A percentile compares a stretch with the other conserved stretches of the same genome.
Evolutionary conservation across 2,113 vertebrate species (phyloP).

Genomic region (Megaptera novaeangliae): DNA sequence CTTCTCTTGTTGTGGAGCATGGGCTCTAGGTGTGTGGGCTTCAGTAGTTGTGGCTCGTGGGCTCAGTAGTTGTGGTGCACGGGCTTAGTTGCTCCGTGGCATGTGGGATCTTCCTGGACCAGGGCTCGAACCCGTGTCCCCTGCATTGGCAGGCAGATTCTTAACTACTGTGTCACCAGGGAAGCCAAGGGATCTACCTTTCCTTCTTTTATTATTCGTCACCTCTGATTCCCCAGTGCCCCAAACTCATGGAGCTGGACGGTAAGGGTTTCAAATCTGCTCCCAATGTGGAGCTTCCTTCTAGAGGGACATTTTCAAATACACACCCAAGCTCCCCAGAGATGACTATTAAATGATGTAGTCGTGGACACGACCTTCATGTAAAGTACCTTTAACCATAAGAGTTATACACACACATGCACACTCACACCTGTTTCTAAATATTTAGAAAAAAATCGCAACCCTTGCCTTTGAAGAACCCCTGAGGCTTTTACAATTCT

Average conservation of each 20-base stretch:
- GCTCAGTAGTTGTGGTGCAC: too few relatives aligned
- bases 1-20: too few relatives aligned
- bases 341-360: background rate
- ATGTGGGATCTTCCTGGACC: too few relatives aligned
- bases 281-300: background rate
- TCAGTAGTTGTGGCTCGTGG: too few relatives aligned
- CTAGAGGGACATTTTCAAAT: background rate
- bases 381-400: background rate
- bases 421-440: background rate
- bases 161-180: too few relatives aligned
- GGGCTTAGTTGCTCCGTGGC: fast-evolving
- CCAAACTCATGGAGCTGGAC: too few relatives aligned
- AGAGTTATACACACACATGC: background rate
- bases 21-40: too few relatives aligned
- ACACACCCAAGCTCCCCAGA: background rate
- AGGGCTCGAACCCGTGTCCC: too few relatives aligned
- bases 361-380: fast-evolving
- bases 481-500: background rate
- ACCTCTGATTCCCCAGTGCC: background rate
- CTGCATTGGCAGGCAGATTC: too few relatives aligned
- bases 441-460: background rate
- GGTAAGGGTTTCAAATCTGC: background rate
- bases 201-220: background rate
- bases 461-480: background rate
- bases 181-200: background rate